Percentiles rank a stretch among this genome's conserved stretches.
Conservation (phyloP, 2,113 vertebrate genomes). For the Pangasianodon gigas region DNA sequence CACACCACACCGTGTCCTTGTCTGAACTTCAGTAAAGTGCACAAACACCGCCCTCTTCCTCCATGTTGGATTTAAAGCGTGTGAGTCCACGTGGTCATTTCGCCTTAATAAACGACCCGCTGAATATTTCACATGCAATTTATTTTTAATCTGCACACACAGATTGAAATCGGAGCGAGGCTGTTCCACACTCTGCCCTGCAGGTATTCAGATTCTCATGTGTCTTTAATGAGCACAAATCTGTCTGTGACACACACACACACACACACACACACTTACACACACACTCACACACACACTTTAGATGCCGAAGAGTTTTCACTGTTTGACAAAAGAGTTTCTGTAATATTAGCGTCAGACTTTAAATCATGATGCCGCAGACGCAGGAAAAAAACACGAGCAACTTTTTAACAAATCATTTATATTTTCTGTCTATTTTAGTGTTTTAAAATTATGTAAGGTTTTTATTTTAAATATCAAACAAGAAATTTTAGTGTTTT, state of each 20-base stretch:
- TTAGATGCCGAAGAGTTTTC: background rate
- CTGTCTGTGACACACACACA: slow-evolving; percentile 54
- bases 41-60: background rate
- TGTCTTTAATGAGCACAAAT: slow-evolving; percentile 70
- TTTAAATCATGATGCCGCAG: background rate
- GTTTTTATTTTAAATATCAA: background rate
- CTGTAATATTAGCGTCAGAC: background rate
- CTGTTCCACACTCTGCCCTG: slow-evolving; percentile 70
- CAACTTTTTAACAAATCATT: background rate
- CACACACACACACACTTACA: slow-evolving; percentile 12
- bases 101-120: slow-evolving; percentile 63
- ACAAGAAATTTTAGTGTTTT: too few relatives aligned
- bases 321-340: background rate
- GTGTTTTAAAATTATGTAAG: background rate
- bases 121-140: slow-evolving; percentile 78
- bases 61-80: background rate
- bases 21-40: background rate
- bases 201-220: slow-evolving; percentile 66
- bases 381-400: background rate
- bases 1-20: background rate
- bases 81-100: background rate
- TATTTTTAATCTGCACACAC: slow-evolving; percentile 69
- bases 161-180: slow-evolving; percentile 69
- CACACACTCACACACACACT: background rate
- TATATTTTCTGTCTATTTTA: background rate